Percentiles rank a stretch among this genome's conserved stretches.
phyloP scores from a whole-genome alignment of 2,888 invertebrate genomes.

The Pteria penguin region DNA sequence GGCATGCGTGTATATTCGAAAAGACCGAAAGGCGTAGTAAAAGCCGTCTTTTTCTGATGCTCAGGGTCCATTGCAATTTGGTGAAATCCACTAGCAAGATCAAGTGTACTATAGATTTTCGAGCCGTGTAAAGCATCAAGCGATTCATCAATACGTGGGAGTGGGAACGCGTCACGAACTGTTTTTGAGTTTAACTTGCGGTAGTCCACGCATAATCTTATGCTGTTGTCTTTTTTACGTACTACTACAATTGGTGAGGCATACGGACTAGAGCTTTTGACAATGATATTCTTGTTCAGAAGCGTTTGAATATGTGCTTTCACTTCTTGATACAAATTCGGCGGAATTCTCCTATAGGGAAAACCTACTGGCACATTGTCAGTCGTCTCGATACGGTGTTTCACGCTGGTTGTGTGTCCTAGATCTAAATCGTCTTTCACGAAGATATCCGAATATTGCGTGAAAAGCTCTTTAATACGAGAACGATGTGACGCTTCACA shows the following conservation, averaged over 20 bases:
- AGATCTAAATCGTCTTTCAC: conserved; percentile 8
- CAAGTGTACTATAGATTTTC: conserved; percentile 13
- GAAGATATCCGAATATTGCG: neutral
- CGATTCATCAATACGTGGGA: conserved; percentile 12
- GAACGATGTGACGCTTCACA: neutral
- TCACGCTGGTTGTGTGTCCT: neutral
- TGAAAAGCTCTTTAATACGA: neutral
- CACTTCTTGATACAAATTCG: conserved; percentile 3
- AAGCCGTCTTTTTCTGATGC: no score
- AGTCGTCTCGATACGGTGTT: neutral
- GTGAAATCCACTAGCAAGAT: conserved; percentile 17
- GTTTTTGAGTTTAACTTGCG: conserved; percentile 8
- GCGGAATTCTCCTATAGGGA: neutral
- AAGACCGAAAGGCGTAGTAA: no score
- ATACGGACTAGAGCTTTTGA: no score
- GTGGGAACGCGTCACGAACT: conserved; percentile 2
- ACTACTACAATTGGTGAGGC: conserved; percentile 52
- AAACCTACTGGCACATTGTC: conserved; percentile 4
- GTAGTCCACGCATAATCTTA: conserved; percentile 48
- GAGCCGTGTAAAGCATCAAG: conserved; percentile 8
- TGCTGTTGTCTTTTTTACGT: conserved; percentile 37
- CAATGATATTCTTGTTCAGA: neutral
- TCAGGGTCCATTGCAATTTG: no score
- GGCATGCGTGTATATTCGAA: no score
- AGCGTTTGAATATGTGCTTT: conserved; percentile 17